These are phyloP conservation scores for Sebastes trivittatus DNA, from an alignment of 2,797 vertebrate genomes.

Conservation along the genomic window DNA sequence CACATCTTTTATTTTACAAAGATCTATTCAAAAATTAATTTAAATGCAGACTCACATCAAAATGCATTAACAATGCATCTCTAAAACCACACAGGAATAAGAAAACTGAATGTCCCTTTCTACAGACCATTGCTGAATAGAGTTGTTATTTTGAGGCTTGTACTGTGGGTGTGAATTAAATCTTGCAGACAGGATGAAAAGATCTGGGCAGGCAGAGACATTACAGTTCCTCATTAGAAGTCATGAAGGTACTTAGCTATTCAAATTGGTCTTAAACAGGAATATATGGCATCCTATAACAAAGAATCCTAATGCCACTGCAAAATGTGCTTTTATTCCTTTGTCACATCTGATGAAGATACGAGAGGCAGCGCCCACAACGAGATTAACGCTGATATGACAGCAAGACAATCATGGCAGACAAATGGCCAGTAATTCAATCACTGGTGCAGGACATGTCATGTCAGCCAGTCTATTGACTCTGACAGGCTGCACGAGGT, in stretches of 20 bases:
- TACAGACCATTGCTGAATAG: background rate
- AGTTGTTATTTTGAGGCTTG: conserved; percentile 22
- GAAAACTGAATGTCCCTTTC: background rate
- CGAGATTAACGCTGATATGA: conserved; percentile 71
- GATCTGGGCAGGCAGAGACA: conserved; percentile 10
- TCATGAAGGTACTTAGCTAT: background rate
- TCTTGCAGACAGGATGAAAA: conserved; percentile 20
- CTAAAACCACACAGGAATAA: background rate
- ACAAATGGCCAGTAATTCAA: conserved; percentile 84
- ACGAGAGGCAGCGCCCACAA: conserved; percentile 46
- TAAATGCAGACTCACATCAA: background rate
- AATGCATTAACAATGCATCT: background rate
- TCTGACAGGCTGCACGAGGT: conserved; percentile 70
- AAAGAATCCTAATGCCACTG: conserved; percentile 3
- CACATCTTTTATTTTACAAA: background rate
- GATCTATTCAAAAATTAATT: background rate
- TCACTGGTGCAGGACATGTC: conserved; percentile 76
- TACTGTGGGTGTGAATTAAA: conserved; percentile 15
- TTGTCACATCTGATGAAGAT: conserved; percentile 38
- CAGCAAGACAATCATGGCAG: conserved; percentile 76
- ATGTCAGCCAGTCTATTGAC: conserved; percentile 77
- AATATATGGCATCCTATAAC: background rate
- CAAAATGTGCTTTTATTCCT: conserved; percentile 17
- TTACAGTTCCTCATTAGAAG: background rate
- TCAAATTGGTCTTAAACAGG: background rate